Percentiles rank a stretch among this genome's conserved stretches.
These are phyloP conservation scores for Diglossa cyanea DNA, from an alignment of 2,797 vertebrate species.

Conservation along the genomic window DNA sequence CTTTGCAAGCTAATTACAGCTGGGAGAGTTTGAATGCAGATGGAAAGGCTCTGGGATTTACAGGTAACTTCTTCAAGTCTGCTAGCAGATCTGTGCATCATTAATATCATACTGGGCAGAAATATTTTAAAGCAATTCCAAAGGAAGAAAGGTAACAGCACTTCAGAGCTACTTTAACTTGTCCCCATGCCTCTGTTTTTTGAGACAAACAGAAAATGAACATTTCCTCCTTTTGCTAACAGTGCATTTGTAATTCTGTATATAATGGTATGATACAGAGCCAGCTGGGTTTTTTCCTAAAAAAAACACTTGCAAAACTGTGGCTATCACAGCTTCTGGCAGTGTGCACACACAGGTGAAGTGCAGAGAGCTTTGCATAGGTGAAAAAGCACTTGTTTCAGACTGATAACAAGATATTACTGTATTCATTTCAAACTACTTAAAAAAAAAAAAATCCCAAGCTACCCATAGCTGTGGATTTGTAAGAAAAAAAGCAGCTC, in stretches of 20 bases:
- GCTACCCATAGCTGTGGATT: not conserved
- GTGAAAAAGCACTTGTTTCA: not conserved
- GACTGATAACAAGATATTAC: not conserved
- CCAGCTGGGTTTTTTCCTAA: not conserved
- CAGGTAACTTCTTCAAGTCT: not conserved
- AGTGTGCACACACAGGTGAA: not conserved
- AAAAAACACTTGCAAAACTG: not conserved
- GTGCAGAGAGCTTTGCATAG: not conserved
- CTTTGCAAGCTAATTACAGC: not conserved
- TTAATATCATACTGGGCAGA: not conserved
- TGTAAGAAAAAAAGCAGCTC: not conserved
- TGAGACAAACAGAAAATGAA: not conserved
- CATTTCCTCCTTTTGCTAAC: not conserved
- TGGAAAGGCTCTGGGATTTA: not conserved
- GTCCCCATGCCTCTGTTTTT: not conserved
- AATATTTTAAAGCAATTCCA: not conserved
- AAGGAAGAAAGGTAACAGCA: not conserved
- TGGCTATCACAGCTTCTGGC: not conserved
- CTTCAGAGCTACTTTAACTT: not conserved
- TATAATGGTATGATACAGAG: rapidly evolving
- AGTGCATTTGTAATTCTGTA: not conserved
- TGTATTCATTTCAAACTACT: not conserved
- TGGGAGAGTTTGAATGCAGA: not conserved
- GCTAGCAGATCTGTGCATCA: not conserved
- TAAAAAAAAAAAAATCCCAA: not conserved